Percentiles rank a stretch among this genome's conserved stretches.
Evolutionary conservation across 2,797 vertebrate species (phyloP).

Genomic region (Apogon talboti): DNA sequence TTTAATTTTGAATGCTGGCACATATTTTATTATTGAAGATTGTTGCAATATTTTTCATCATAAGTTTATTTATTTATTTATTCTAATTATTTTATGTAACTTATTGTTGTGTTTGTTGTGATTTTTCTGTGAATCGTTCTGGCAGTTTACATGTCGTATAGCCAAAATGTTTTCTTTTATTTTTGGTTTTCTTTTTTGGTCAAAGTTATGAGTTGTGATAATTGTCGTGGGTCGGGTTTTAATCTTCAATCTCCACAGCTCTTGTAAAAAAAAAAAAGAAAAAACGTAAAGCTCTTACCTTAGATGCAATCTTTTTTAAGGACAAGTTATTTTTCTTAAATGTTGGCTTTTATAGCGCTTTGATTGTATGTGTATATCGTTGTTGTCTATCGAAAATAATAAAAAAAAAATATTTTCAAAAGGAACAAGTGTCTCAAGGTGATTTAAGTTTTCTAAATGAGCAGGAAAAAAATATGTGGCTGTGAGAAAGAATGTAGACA

Average conservation of each 20-base stretch:
- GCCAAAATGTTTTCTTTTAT: conserved; percentile 80
- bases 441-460: conserved; percentile 8
- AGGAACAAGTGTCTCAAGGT: conserved; percentile 69
- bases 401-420: conserved; percentile 98
- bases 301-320: conserved; percentile 99
- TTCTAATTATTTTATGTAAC: conserved; percentile 92
- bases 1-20: conserved; percentile 84
- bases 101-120: conserved; percentile 87
- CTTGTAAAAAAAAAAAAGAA: conserved; percentile 70
- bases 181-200: conserved; percentile 27
- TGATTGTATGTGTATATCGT: conserved; percentile 97
- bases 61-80: conserved; percentile 99
- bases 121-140: conserved; percentile 81
- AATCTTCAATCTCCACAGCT: conserved; percentile 89
- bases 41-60: conserved; percentile 96
- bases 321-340: conserved; percentile 99
- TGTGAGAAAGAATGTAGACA: neutral
- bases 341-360: conserved; percentile 99
- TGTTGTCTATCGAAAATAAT: conserved; percentile 93
- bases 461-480: neutral
- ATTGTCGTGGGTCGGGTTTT: conserved; percentile 88
- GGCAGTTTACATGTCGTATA: conserved; percentile 92
- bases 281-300: conserved; percentile 93
- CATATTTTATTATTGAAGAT: conserved; percentile 87
- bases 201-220: conserved; percentile 88